Evolutionary conservation across 92 coral and sea anemone species (phyloP).

Genomic region (Epizoanthus rinbou): DNA sequence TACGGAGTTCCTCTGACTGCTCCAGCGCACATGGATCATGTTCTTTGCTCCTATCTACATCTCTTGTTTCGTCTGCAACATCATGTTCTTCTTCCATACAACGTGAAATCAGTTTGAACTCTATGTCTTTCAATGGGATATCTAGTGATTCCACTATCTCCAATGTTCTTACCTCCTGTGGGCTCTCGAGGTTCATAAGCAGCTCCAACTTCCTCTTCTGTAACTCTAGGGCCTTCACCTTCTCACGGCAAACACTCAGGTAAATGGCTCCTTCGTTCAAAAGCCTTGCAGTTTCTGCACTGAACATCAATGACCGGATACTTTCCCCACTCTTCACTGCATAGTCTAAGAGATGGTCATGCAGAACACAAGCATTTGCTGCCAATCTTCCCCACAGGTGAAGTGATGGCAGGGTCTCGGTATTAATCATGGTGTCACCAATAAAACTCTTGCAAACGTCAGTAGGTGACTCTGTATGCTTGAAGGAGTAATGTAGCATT

Average conservation of each 20-base stretch:
- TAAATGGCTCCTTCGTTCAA: constrained; percentile 71
- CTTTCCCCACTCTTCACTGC: neutral
- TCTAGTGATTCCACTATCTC: constrained; percentile 48
- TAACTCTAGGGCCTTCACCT: constrained; percentile 65
- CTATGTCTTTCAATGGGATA: constrained; percentile 54
- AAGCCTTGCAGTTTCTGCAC: constrained; percentile 53
- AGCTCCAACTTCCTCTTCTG: constrained; percentile 60
- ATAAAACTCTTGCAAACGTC: constrained; percentile 62
- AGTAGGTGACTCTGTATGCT: constrained; percentile 57
- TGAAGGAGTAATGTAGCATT: constrained; percentile 65
- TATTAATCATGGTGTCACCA: constrained; percentile 62
- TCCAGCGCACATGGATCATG: neutral
- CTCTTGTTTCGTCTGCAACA: neutral
- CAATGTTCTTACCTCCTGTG: constrained; percentile 14
- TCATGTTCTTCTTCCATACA: constrained; percentile 54
- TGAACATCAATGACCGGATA: constrained; percentile 43
- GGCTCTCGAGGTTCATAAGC: constrained; percentile 42
- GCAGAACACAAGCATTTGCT: constrained; percentile 60
- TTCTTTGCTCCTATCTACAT: neutral
- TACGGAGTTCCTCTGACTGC: constrained; percentile 56
- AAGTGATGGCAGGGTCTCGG: constrained; percentile 68
- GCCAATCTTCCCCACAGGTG: constrained; percentile 75
- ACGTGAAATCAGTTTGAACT: constrained; percentile 64
- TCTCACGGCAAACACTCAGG: constrained; percentile 67
- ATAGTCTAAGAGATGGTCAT: constrained; percentile 52